These are phyloP conservation scores for Brachypalpus laphriformis DNA, from an alignment of 2,888 invertebrate genomes.

Conservation along the genomic window DNA sequence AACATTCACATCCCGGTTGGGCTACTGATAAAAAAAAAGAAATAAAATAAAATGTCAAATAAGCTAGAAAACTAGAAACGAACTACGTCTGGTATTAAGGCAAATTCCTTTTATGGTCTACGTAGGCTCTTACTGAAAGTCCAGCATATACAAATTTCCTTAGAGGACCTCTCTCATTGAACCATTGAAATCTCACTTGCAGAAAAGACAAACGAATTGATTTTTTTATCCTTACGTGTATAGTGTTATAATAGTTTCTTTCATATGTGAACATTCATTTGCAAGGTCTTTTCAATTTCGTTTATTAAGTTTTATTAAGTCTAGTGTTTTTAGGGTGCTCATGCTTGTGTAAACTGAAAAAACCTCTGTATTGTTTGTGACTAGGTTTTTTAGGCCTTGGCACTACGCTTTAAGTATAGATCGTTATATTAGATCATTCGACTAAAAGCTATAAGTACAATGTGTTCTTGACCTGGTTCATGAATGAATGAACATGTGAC, in stretches of 20 bases:
- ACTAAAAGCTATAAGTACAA: too few species aligned
- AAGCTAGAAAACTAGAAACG: conserved; percentile 22
- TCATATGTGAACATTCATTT: background rate
- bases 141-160: background rate
- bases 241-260: background rate
- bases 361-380: background rate
- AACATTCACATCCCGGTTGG: conserved; percentile 48
- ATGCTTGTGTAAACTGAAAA: background rate
- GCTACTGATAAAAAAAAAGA: background rate
- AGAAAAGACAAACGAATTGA: background rate
- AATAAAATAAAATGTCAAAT: conserved; percentile 2
- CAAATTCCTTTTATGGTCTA: background rate
- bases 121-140: background rate
- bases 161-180: background rate
- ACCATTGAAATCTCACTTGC: background rate
- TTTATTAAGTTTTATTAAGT: background rate
- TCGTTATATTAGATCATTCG: too few species aligned
- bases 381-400: background rate
- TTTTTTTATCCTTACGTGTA: background rate
- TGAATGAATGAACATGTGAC: too few species aligned
- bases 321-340: background rate
- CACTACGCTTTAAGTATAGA: too few species aligned
- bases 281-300: conserved; percentile 3
- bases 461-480: too few species aligned
- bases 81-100: background rate